These are phyloP conservation scores for Clepsis dumicolana DNA, from an alignment of 2,888 invertebrate species.

Conservation along the genomic window DNA sequence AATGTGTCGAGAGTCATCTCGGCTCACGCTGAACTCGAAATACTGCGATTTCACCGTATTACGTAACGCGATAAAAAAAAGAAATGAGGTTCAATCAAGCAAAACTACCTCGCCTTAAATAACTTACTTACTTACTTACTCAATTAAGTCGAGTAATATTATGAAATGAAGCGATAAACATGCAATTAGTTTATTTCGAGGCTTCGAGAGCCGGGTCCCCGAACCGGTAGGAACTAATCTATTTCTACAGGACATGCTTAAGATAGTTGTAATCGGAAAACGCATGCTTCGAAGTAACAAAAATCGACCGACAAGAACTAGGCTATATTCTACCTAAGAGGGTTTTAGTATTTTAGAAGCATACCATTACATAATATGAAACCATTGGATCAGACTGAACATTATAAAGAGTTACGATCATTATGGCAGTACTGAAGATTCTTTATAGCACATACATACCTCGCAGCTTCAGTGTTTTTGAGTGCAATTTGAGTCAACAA, in stretches of 20 bases:
- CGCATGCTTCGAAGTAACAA: conserved; percentile 73
- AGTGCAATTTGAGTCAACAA: too few species aligned
- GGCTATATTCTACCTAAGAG: conserved; percentile 67
- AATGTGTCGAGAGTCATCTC: conserved; percentile 14
- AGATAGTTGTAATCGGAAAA: conserved; percentile 59
- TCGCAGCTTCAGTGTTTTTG: neutral
- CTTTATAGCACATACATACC: neutral
- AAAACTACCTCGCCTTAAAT: conserved; percentile 35
- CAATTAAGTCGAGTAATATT: conserved; percentile 49
- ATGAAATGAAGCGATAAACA: conserved; percentile 70
- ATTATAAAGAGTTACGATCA: conserved; percentile 35
- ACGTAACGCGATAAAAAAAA: conserved; percentile 26
- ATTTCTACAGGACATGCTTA: conserved; percentile 77
- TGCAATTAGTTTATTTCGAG: conserved; percentile 73
- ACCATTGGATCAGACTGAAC: conserved; percentile 66
- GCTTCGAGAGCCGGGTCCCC: conserved; percentile 54
- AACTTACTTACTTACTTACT: conserved; percentile 18
- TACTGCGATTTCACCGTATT: conserved; percentile 3
- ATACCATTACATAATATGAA: conserved; percentile 57
- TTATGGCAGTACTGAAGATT: neutral
- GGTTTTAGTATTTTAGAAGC: conserved; percentile 71
- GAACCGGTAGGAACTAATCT: conserved; percentile 59
- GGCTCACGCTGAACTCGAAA: conserved; percentile 19
- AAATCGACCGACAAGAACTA: conserved; percentile 62
- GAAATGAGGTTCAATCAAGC: conserved; percentile 28